Conservation (phyloP, 2,888 invertebrate species). For the Mongoloraphidia duomilia region DNA sequence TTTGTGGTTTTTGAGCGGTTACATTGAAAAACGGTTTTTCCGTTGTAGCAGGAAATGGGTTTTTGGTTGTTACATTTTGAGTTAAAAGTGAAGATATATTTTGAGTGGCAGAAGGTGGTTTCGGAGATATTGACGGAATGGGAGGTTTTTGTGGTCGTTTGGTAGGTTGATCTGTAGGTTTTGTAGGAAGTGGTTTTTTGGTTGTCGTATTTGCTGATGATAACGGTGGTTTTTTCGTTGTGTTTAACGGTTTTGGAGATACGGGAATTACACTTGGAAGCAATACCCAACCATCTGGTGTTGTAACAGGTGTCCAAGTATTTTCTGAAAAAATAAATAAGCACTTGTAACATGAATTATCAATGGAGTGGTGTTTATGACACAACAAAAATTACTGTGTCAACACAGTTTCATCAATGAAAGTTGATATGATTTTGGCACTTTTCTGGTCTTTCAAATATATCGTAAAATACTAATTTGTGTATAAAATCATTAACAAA, state of each 20-base stretch:
- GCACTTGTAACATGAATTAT: too few relatives aligned
- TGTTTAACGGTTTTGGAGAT: background rate
- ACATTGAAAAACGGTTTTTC: slow-evolving; percentile 18
- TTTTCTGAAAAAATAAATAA: slow-evolving; percentile 8
- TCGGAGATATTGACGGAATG: slow-evolving; percentile 20
- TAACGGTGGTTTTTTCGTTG: slow-evolving; percentile 7
- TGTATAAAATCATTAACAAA: too few relatives aligned
- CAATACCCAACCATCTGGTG: slow-evolving; percentile 52
- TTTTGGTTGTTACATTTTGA: slow-evolving; percentile 20
- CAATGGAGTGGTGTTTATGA: too few relatives aligned
- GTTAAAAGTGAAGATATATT: slow-evolving; percentile 23
- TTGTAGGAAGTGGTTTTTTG: too few relatives aligned
- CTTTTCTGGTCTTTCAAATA: too few relatives aligned
- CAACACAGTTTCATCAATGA: too few relatives aligned
- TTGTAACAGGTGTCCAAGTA: slow-evolving; percentile 45
- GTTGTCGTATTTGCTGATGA: background rate
- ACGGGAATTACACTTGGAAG: slow-evolving; percentile 27
- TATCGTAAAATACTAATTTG: too few relatives aligned
- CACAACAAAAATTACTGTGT: too few relatives aligned
- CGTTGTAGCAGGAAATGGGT: slow-evolving; percentile 20
- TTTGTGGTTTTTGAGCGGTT: slow-evolving; percentile 18
- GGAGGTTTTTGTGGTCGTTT: slow-evolving; percentile 17
- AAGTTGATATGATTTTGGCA: too few relatives aligned
- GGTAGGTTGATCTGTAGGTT: slow-evolving; percentile 10
- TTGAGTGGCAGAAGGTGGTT: slow-evolving; percentile 8